Base-by-base conservation (phyloP, 2,797 vertebrate genomes). In the Potorous gilbertii region DNA sequence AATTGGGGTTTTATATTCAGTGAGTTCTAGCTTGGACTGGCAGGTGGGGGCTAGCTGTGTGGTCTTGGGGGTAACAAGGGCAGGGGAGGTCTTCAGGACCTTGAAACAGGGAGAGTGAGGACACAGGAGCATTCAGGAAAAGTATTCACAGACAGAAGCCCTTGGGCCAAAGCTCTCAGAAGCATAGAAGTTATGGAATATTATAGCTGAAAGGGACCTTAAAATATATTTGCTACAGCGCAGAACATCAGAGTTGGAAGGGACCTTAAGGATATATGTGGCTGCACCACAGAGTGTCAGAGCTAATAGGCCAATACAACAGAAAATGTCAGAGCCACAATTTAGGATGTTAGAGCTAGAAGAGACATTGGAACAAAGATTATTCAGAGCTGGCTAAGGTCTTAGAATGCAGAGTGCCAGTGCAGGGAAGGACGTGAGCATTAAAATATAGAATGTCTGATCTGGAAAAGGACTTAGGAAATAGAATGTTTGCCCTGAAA, bases 11-110 rank as follows among this genome's bases (percentile, higher is more conserved):
- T 92, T 14, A 92, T 96, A n/a, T 94, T 92, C 93, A 96, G 97
- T 97, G 97, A 97, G 97, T 97, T 97, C 62, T 81, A 29, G 97
- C 92, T 95, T 50, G 40, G 74, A 40, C 46, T 46, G 40, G 21
- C 11, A 50, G 40, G 24, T 81, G 40, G 40, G 74, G 40, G 74
- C 1, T 4, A 87, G 74, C 9, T 46, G 40, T 87, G 74, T 46
- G 74, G 40, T 87, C 40, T 27, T 90, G 90, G 52, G 34, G 52
- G 5, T 50, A 87, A 34, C 40, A 46, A 87, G 74, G 74, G 40
- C 24, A 50, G 54, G 24, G 50, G 40, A 54, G 89, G 89, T 10
- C 89, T 90, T 90, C 9, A 8, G 34, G 28, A 5, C 52, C 24
- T 90, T 90, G 31, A 54, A 90, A 21, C 29, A 34, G 90, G n/a